Evolutionary conservation across 2,113 vertebrate genomes (phyloP).

Genomic region (Helogale parvula): DNA sequence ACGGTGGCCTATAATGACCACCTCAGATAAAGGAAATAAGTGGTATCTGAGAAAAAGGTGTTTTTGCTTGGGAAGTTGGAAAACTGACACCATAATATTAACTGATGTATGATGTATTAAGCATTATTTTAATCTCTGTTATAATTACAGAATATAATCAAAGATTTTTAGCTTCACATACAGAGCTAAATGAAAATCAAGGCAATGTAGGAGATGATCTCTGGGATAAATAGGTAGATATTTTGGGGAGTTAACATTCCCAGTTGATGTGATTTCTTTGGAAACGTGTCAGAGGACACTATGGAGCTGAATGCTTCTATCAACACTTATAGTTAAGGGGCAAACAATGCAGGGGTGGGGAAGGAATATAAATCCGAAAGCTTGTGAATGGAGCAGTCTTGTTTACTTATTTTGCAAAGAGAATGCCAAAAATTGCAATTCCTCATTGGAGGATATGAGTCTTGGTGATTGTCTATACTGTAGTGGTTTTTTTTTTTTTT

Average conservation of each 20-base stretch:
- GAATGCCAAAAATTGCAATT: neutral
- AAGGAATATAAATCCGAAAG: neutral
- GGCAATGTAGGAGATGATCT: neutral
- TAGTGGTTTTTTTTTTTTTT: neutral
- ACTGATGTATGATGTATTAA: neutral
- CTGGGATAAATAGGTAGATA: neutral
- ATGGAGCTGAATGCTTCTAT: neutral
- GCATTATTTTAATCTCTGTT: neutral
- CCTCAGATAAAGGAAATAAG: neutral
- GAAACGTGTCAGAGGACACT: neutral
- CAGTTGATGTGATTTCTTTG: neutral
- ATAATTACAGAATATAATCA: neutral
- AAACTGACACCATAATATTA: neutral
- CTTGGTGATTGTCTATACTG: neutral
- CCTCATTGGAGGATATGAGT: neutral
- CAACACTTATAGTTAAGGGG: neutral
- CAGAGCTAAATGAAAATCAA: slow-evolving; percentile 27
- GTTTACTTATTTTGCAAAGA: neutral
- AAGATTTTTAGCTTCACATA: neutral
- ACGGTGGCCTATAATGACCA: neutral
- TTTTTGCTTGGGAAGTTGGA: neutral
- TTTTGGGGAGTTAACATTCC: neutral
- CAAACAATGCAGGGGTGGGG: neutral
- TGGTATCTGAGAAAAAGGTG: neutral
- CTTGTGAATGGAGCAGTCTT: neutral